A percentile compares a stretch with the other conserved stretches of the same genome.
These are phyloP conservation scores for crab-eating macaque (Macaca fascicularis) DNA, from an alignment of 2,113 vertebrate species.

Conservation along the genomic window DNA sequence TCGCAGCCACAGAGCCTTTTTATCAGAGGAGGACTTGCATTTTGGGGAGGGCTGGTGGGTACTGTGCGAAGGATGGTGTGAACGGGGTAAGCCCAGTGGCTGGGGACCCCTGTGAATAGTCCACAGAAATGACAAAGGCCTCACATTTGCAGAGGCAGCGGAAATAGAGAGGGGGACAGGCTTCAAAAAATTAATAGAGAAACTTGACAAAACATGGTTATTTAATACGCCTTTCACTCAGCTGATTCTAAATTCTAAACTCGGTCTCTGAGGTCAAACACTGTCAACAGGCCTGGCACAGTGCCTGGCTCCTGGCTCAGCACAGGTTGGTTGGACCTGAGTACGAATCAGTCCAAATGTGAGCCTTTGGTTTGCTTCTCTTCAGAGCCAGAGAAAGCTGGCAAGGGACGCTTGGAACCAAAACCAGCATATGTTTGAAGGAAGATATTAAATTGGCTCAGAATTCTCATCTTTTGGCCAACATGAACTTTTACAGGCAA, in stretches of 20 bases:
- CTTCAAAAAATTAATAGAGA: background rate
- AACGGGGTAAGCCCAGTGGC: background rate
- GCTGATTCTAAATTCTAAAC: background rate
- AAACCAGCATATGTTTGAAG: background rate
- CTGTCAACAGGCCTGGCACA: background rate
- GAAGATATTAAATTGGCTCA: slow-evolving; percentile 24
- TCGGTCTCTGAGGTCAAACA: background rate
- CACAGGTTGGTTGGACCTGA: background rate
- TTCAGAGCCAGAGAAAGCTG: background rate
- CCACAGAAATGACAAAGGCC: background rate
- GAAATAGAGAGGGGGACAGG: background rate
- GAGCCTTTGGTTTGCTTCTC: background rate
- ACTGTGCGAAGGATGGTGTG: background rate
- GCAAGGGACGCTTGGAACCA: background rate
- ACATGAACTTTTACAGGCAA: slow-evolving; percentile 28
- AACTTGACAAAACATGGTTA: background rate
- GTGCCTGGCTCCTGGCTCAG: background rate
- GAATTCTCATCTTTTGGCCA: slow-evolving; percentile 27
- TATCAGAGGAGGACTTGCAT: background rate
- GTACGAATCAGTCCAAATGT: background rate
- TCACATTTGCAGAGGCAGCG: background rate
- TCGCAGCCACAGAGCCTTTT: background rate
- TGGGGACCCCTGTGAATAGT: too few relatives aligned
- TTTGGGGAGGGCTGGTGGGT: background rate
- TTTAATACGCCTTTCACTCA: background rate